Evolutionary conservation across 2,888 invertebrate species (phyloP).

Genomic region (Drosophila heteroneura): DNA sequence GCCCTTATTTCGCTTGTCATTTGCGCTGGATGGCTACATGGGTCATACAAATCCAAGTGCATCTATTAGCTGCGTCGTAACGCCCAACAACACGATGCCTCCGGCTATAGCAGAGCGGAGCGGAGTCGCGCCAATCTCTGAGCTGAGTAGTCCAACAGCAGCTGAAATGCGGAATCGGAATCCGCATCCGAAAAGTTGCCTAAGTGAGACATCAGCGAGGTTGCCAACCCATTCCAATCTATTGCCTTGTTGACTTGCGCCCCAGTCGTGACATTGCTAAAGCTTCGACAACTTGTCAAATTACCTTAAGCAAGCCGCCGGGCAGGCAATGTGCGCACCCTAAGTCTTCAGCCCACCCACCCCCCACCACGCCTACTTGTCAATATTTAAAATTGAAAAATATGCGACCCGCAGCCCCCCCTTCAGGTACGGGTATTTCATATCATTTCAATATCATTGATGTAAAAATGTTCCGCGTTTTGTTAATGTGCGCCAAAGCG

Average conservation of each 20-base stretch:
- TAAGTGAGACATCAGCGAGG: slow-evolving; percentile 50
- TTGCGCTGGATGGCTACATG: slow-evolving; percentile 39
- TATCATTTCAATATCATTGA: slow-evolving; percentile 79
- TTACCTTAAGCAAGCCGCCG: slow-evolving; percentile 74
- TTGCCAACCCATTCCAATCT: slow-evolving; percentile 6
- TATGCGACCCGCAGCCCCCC: slow-evolving; percentile 40
- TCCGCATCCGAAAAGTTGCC: slow-evolving; percentile 13
- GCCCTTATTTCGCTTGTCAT: slow-evolving; percentile 62
- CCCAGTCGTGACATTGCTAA: slow-evolving; percentile 70
- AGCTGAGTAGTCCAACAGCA: background rate
- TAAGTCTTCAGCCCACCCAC: background rate
- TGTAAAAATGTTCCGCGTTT: slow-evolving; percentile 59
- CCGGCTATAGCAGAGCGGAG: slow-evolving; percentile 13
- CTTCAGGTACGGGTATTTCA: slow-evolving; percentile 63
- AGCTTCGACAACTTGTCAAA: slow-evolving; percentile 80
- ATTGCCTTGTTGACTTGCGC: slow-evolving; percentile 58
- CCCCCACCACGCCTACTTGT: slow-evolving; percentile 39
- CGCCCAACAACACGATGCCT: slow-evolving; percentile 64
- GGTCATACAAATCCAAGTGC: slow-evolving; percentile 64
- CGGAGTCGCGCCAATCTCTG: background rate
- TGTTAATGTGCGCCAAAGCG: slow-evolving; percentile 56
- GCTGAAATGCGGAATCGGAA: slow-evolving; percentile 13
- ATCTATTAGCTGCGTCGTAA: slow-evolving; percentile 65
- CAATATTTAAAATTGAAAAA: slow-evolving; percentile 74
- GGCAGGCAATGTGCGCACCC: slow-evolving; percentile 40